Evolutionary conservation across 2,888 invertebrate genomes (phyloP), one percentile per base, ranked within the genome.

Genomic region (Myathropa florea): DNA sequence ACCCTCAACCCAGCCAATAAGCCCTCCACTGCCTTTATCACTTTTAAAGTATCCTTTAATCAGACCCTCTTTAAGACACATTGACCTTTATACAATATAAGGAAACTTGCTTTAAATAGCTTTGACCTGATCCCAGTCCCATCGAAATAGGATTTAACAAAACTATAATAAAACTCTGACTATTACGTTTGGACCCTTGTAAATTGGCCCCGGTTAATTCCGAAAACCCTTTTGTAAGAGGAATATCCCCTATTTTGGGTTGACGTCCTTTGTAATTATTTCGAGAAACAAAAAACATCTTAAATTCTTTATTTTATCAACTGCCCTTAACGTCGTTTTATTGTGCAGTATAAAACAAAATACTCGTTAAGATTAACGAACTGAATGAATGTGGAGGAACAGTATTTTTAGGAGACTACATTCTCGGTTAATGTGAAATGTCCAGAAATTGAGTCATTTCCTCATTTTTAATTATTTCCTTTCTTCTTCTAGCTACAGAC

Each of bases 311-410:
- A 46, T 68, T 76, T 67, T 75, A 75, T 60, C 28, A 67, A 67
- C 59, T 60, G 53, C 61, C 33, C 39, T 30, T 18, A 30, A 70
- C 14, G 60, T 23, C 18, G 18, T 55, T 70, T 70, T 33, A 63
- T 55, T 63, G 33, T 28, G 59, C 26, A 59, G 59, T 39, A 12
- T 60, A 21, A n/a, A 24, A 61, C 28, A 14, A 70, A 77, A 55
- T 70, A 18, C 61, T 77, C 70, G 36, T 78, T 78, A 63, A 57
- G 63, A 70, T 70, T 70, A 78, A 77, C 53, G 68, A 77, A 77
- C 26, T 61, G 68, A 68, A 61, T 33, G 53, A 28, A 55, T n/a
- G 24, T 60, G 14, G 26, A 46, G 28, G 14, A 26, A 59, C 21
- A 4, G 23, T 23, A 14, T 12, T 64, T 14, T 7, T 24, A 14